phyloP scores from a whole-genome alignment of 2,113 vertebrate genomes.

The Tichodroma muraria region DNA sequence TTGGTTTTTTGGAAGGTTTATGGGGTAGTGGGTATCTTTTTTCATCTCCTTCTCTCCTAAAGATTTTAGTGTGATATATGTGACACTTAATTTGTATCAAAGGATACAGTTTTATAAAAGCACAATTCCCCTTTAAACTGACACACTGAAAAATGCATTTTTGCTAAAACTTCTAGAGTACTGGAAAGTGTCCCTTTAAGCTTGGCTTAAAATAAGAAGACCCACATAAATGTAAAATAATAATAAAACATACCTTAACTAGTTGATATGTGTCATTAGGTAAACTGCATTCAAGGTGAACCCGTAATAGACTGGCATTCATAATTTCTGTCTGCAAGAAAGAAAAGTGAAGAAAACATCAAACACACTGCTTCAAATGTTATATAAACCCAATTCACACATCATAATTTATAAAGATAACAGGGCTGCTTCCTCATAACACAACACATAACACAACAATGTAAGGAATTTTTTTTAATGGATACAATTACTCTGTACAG shows the following conservation, averaged over 20 bases:
- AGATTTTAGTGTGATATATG: not conserved
- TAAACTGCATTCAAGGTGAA: conserved; percentile 88
- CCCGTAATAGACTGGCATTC: conserved; percentile 85
- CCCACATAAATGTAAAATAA: not conserved
- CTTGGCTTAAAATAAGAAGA: not conserved
- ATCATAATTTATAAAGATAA: not conserved
- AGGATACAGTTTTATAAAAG: not conserved
- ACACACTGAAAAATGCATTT: not conserved
- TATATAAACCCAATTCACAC: not conserved
- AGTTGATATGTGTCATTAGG: conserved; percentile 76
- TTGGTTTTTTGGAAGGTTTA: not conserved
- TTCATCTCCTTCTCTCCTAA: not conserved
- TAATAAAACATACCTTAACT: conserved; percentile 75
- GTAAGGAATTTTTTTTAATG: not conserved
- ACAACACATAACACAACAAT: not conserved
- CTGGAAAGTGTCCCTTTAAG: not conserved
- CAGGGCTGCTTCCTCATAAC: not conserved
- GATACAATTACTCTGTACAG: not conserved
- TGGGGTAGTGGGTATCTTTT: not conserved
- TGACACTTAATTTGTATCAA: not conserved
- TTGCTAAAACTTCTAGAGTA: not conserved
- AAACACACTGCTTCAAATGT: not conserved
- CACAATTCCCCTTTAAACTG: not conserved
- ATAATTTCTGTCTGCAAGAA: conserved; percentile 82
- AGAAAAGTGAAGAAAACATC: not conserved